Conservation (phyloP, 2,888 invertebrate species). For the Metacarcinus magister region DNA sequence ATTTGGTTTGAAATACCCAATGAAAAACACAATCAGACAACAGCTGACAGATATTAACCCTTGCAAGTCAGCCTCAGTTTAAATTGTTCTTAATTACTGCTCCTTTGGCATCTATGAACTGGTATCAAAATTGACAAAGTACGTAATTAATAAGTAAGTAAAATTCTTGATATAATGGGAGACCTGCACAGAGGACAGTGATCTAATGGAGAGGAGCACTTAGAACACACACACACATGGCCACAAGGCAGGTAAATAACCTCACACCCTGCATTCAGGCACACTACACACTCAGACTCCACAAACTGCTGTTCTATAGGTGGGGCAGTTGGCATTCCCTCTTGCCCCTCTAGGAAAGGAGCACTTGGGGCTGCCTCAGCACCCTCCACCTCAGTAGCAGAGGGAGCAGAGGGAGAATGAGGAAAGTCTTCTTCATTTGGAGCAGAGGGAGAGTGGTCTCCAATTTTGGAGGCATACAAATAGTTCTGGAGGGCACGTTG, state of each 20-base stretch:
- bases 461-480: conserved; percentile 73
- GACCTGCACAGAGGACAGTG: conserved; percentile 79
- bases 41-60: background rate
- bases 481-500: conserved; percentile 80
- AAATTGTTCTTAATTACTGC: background rate
- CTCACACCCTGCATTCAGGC: conserved; percentile 72
- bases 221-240: conserved; percentile 80
- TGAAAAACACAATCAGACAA: background rate
- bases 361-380: conserved; percentile 62
- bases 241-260: conserved; percentile 81
- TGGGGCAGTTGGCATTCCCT: conserved; percentile 73
- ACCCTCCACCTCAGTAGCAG: conserved; percentile 66
- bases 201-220: conserved; percentile 73
- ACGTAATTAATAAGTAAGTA: conserved; percentile 66
- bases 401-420: conserved; percentile 70
- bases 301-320: conserved; percentile 72
- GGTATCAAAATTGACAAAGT: background rate
- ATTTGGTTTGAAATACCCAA: background rate
- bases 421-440: conserved; percentile 70
- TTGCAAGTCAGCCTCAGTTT: background rate
- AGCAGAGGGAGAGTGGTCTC: conserved; percentile 66
- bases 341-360: conserved; percentile 51
- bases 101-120: background rate
- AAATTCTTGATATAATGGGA: conserved; percentile 70
- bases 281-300: conserved; percentile 82